Conservation (phyloP, 2,888 invertebrate species). For the Romanomermis culicivorax region DNA sequence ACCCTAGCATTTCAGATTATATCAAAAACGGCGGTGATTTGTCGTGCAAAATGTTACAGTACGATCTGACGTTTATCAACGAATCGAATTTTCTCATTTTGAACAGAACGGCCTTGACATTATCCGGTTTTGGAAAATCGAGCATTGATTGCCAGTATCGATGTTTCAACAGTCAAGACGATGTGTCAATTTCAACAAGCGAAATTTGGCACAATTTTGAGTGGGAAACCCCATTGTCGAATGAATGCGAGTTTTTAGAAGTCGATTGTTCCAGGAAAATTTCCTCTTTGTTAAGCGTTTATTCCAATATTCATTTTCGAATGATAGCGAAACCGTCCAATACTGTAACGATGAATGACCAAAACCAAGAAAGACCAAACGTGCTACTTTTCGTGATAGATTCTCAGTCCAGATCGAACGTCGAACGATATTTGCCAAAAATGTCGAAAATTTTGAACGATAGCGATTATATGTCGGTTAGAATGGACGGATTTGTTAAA, state of each 20-base stretch:
- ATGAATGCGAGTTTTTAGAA: background rate
- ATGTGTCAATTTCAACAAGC: background rate
- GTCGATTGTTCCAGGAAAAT: background rate
- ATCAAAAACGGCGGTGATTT: slow-evolving; percentile 13
- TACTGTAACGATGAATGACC: background rate
- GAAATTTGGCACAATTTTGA: background rate
- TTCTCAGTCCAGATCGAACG: slow-evolving; percentile 30
- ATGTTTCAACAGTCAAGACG: slow-evolving; percentile 19
- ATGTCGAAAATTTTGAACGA: slow-evolving; percentile 21
- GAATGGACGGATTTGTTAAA: slow-evolving; percentile 30
- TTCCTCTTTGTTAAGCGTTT: background rate
- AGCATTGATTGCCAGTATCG: slow-evolving; percentile 17
- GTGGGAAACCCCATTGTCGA: background rate
- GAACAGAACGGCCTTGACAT: slow-evolving; percentile 10
- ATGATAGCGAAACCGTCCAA: background rate
- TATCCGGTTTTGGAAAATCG: background rate
- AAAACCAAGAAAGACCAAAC: too few species aligned
- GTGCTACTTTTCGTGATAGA: slow-evolving; percentile 32
- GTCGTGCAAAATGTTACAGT: slow-evolving; percentile 17
- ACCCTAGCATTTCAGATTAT: slow-evolving; percentile 17
- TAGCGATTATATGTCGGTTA: slow-evolving; percentile 19
- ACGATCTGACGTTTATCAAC: slow-evolving; percentile 16
- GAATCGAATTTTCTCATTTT: slow-evolving; percentile 13
- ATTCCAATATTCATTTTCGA: background rate
- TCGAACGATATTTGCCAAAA: slow-evolving; percentile 25